These are phyloP conservation scores for Ginglymostoma cirratum DNA, from an alignment of 2,113 vertebrate species.

Conservation along the genomic window DNA sequence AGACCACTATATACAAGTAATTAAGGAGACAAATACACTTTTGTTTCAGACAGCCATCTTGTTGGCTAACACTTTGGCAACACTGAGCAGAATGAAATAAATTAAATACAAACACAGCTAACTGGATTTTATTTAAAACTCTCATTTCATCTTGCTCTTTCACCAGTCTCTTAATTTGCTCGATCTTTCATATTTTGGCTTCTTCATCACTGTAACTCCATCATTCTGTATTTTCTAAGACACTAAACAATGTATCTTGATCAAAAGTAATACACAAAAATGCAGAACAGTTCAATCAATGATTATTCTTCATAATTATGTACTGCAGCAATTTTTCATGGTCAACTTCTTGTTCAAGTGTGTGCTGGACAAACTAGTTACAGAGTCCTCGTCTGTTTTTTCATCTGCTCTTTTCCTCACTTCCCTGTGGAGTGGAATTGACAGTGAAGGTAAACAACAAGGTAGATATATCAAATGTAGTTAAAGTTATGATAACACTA, in stretches of 20 bases:
- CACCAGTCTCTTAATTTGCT: neutral
- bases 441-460: neutral
- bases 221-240: neutral
- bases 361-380: slow-evolving; percentile 59
- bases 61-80: neutral
- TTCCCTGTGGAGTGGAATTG: slow-evolving; percentile 58
- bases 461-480: neutral
- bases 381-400: slow-evolving; percentile 57
- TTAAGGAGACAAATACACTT: neutral
- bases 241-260: neutral
- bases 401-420: slow-evolving; percentile 67
- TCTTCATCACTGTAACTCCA: neutral
- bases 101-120: neutral
- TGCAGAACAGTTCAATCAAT: neutral
- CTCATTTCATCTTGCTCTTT: neutral
- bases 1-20: slow-evolving; percentile 19
- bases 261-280: neutral
- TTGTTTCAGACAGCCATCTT: neutral
- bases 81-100: neutral
- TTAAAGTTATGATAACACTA: neutral
- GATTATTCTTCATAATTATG: slow-evolving; percentile 40
- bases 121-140: neutral
- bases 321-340: slow-evolving; percentile 71
- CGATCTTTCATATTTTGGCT: neutral
- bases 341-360: slow-evolving; percentile 61